Conservation (phyloP, 2,888 invertebrate genomes). For the Phortica okadai region DNA sequence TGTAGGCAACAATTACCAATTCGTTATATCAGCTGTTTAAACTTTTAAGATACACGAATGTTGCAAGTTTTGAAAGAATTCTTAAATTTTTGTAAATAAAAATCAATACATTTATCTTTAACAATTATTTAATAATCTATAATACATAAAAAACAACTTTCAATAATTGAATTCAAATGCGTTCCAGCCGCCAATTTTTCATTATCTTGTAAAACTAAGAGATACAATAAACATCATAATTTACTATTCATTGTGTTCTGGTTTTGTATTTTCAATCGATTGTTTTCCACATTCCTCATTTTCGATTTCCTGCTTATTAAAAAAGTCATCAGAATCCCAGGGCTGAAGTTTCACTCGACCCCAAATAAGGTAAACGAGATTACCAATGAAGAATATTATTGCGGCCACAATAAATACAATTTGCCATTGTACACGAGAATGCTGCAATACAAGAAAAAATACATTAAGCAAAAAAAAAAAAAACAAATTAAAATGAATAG, state of each 20-base stretch:
- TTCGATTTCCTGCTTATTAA: conserved; percentile 44
- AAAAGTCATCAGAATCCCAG: conserved; percentile 77
- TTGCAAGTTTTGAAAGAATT: too few relatives aligned
- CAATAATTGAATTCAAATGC: background rate
- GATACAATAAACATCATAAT: background rate
- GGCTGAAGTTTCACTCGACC: conserved; percentile 78
- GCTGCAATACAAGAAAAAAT: conserved; percentile 48
- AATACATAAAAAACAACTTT: background rate
- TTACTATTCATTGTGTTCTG: background rate
- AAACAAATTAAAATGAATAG: background rate
- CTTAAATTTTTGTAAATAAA: too few relatives aligned
- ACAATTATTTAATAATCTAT: background rate
- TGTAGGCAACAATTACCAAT: too few relatives aligned
- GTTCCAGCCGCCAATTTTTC: conserved; percentile 33
- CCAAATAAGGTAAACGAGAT: conserved; percentile 78
- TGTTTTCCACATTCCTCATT: conserved; percentile 26
- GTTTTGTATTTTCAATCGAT: background rate
- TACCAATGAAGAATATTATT: conserved; percentile 77
- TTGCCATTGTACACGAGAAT: conserved; percentile 77
- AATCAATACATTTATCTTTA: too few relatives aligned
- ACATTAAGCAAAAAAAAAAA: background rate
- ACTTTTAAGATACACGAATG: too few relatives aligned
- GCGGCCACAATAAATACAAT: conserved; percentile 79
- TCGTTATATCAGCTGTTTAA: too few relatives aligned
- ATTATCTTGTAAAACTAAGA: conserved; percentile 31